These are phyloP conservation scores for Protaetia brevitarsis DNA, from an alignment of 1,140 invertebrate genomes.

Conservation along the genomic window DNA sequence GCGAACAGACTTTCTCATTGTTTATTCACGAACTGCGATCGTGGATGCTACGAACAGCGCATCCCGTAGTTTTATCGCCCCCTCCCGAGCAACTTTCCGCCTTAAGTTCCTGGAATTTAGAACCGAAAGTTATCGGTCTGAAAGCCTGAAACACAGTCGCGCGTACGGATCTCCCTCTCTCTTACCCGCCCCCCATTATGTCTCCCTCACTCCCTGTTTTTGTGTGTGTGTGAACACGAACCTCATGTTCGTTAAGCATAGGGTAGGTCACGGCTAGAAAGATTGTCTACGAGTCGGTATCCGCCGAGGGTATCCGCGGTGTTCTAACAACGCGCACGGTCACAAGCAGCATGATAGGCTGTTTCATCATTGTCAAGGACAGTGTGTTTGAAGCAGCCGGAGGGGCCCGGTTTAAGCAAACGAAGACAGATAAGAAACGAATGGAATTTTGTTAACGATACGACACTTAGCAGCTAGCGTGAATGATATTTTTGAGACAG, in stretches of 20 bases:
- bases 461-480: not conserved
- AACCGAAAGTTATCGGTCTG: not conserved
- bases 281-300: not conserved
- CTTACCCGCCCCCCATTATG: no score
- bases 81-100: not conserved
- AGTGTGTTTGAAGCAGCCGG: not conserved
- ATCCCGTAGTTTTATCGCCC: not conserved
- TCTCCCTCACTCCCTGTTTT: no score
- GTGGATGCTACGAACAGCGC: not conserved
- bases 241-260: not conserved
- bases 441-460: slow-evolving; percentile 11
- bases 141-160: not conserved
- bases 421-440: not conserved
- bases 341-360: not conserved
- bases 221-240: not conserved
- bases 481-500: not conserved
- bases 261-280: not conserved
- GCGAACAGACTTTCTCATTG: not conserved
- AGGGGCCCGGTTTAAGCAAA: not conserved
- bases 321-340: not conserved
- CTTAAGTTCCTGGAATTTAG: not conserved
- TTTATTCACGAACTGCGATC: not conserved
- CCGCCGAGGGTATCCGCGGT: not conserved
- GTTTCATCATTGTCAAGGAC: slow-evolving; percentile 9
- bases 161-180: not conserved